Evolutionary conservation across 1,140 invertebrate genomes (phyloP).

Genomic region (Neocloeon triangulifer): DNA sequence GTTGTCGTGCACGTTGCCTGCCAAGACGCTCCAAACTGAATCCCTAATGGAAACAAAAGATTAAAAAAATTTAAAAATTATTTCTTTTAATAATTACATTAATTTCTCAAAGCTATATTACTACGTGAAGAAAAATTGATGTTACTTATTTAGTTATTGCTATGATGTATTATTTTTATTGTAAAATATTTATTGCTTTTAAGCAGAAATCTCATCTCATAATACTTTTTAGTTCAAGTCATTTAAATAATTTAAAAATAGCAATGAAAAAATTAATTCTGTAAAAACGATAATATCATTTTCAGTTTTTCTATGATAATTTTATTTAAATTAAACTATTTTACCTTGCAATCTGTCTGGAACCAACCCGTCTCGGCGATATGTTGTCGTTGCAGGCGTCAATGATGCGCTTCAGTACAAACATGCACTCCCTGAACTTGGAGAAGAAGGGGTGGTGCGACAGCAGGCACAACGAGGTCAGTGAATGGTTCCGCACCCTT

Average conservation of each 20-base stretch:
- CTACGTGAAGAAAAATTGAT: too few species aligned
- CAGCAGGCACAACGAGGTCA: conserved; percentile 91
- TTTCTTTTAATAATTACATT: too few species aligned
- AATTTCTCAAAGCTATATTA: too few species aligned
- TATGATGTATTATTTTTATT: too few species aligned
- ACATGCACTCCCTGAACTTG: conserved; percentile 90
- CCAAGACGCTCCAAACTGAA: conserved; percentile 76
- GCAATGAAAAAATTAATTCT: too few species aligned
- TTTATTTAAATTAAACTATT: conserved; percentile 6
- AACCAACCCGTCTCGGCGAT: conserved; percentile 64
- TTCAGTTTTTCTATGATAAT: too few species aligned
- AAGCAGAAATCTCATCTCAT: too few species aligned
- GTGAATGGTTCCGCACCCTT: conserved; percentile 64
- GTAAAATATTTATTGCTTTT: too few species aligned
- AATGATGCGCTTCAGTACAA: conserved; percentile 83
- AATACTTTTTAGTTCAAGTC: too few species aligned
- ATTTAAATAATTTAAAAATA: conserved; percentile 2
- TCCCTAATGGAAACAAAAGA: conserved; percentile 34
- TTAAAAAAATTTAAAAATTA: too few species aligned
- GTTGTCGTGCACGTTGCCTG: conserved; percentile 43
- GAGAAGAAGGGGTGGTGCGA: conserved; percentile 99
- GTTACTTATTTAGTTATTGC: too few species aligned
- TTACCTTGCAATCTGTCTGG: conserved; percentile 62
- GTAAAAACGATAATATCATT: too few species aligned
- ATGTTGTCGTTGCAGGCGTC: conserved; percentile 92